These are phyloP conservation scores for Cheiracanthium punctorium DNA, from an alignment of 2,888 invertebrate genomes.

Conservation along the genomic window DNA sequence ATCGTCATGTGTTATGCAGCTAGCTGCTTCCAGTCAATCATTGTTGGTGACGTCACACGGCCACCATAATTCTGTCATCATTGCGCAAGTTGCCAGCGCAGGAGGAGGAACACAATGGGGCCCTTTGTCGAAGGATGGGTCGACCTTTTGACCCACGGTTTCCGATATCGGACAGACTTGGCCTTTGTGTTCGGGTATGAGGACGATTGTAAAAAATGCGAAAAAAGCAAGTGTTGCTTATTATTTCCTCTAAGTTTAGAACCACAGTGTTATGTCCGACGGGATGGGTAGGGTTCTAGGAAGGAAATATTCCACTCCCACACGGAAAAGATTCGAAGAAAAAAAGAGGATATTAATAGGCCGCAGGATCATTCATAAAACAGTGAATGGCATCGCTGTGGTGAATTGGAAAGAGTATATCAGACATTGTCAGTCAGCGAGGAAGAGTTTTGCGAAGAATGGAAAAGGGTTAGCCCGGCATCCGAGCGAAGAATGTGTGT, in stretches of 20 bases:
- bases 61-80: slow-evolving; percentile 59
- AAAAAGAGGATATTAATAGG: slow-evolving; percentile 14
- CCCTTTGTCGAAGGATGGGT: slow-evolving; percentile 53
- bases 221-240: slow-evolving; percentile 44
- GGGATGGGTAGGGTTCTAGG: neutral
- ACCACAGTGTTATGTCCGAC: neutral
- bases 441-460: neutral
- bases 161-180: slow-evolving; percentile 64
- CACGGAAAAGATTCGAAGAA: neutral
- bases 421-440: neutral
- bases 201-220: neutral
- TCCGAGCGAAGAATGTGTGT: no score
- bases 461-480: neutral
- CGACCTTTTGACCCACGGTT: slow-evolving; percentile 55
- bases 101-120: slow-evolving; percentile 29
- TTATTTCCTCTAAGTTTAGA: slow-evolving; percentile 67
- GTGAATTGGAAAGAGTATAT: neutral
- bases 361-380: neutral
- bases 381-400: neutral
- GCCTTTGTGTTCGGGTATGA: slow-evolving; percentile 40
- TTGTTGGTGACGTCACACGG: slow-evolving; percentile 64
- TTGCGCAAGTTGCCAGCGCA: slow-evolving; percentile 28
- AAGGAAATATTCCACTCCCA: slow-evolving; percentile 4
- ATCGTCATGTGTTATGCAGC: slow-evolving; percentile 51
- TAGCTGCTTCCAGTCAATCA: slow-evolving; percentile 67